Evolutionary conservation across 1,140 invertebrate genomes (phyloP), one percentile per base, ranked within the genome.

Genomic region (Augochlora pura): DNA sequence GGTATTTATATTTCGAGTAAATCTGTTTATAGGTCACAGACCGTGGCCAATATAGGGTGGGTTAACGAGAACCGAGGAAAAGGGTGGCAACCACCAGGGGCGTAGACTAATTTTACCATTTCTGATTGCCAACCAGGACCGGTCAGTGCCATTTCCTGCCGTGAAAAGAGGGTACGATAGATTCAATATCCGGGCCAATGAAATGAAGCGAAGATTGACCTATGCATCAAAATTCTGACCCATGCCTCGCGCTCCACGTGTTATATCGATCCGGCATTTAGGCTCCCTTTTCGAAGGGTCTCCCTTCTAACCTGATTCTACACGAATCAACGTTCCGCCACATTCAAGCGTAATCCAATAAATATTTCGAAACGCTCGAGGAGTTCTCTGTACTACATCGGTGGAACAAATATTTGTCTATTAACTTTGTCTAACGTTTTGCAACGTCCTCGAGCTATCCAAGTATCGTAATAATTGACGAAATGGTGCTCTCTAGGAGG

Each of bases 91-190:
- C 78, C 73, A 46, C 23, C 82, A 63, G 77, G 84, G 59, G 85
- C 67, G 80, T 81, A 85, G 82, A 87, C 83, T 89, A 89, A 89
- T 89, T 88, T 87, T 85, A 71, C 75, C 81, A 63, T 81, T 87
- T 69, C 77, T 86, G 86, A 89, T 90, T 86, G 85, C 18, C 18
- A 21, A 52, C 49, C 12, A 82, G 86, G 85, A 67, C 71, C 67
- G 75, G 74, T 73, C 82, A 81, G 64, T 72, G 39, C 77, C 80
- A 80, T 86, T 88, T 85, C 81, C 69, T 65, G 70, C 72, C 71
- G 64, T 65, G 59, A 78, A 84, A 86, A 76, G 72, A 39, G 21
- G 73, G 49, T 46, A 54, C 63, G 73, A 75, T 88, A 83, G 87
- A 88, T 88, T 88, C 85, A 76, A 87, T 88, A 88, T 83, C 84